Evolutionary conservation across 1,140 invertebrate genomes (phyloP).

Genomic region (Copidosoma floridanum): DNA sequence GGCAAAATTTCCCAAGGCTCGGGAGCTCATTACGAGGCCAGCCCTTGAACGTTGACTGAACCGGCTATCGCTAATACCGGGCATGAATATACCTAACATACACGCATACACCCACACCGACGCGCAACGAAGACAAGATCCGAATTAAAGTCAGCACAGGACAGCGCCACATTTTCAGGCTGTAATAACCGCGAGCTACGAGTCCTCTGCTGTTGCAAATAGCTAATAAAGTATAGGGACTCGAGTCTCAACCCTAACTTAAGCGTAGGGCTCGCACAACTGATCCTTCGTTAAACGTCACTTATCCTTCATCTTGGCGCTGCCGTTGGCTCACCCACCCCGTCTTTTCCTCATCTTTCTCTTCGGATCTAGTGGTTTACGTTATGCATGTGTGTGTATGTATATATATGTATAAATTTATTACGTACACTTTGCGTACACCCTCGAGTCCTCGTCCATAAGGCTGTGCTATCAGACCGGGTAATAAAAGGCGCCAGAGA

Average conservation of each 20-base stretch:
- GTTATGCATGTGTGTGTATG: background rate
- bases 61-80: too few relatives aligned
- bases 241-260: too few relatives aligned
- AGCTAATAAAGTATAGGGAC: constrained; percentile 27
- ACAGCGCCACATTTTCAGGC: background rate
- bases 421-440: background rate
- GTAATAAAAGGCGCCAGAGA: constrained; percentile 15
- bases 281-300: constrained; percentile 23
- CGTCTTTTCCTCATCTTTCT: too few relatives aligned
- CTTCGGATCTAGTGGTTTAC: too few relatives aligned
- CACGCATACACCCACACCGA: too few relatives aligned
- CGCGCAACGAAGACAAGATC: too few relatives aligned
- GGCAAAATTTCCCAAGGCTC: background rate
- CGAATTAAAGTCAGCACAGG: background rate
- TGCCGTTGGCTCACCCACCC: background rate
- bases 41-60: constrained; percentile 9
- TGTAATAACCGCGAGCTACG: constrained; percentile 26
- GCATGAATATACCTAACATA: too few relatives aligned
- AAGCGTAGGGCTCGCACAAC: background rate
- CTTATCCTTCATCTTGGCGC: constrained; percentile 24
- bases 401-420: background rate
- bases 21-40: constrained; percentile 1
- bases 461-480: background rate
- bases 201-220: constrained; percentile 23
- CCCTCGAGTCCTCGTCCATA: background rate